Percentiles rank a stretch among this genome's conserved stretches.
Conservation (phyloP, 2,797 vertebrate species). For the Anguilla anguilla region DNA sequence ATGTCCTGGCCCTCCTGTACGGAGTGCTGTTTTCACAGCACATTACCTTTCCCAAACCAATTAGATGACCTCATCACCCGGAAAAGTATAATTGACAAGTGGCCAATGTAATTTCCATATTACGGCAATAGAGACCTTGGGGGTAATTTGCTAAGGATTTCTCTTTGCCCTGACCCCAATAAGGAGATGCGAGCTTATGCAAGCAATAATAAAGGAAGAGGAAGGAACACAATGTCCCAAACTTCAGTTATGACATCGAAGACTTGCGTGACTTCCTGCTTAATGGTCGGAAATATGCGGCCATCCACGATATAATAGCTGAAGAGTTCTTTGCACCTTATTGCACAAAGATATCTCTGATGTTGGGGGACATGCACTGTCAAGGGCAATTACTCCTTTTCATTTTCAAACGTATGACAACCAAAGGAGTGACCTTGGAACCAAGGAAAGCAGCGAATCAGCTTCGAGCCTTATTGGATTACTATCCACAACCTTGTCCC, state of each 20-base stretch:
- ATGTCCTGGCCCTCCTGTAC: slow-evolving; percentile 39
- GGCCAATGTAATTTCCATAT: slow-evolving; percentile 68
- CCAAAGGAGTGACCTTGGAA: slow-evolving; percentile 52
- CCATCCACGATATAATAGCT: background rate
- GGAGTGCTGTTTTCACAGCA: slow-evolving; percentile 48
- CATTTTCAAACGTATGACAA: slow-evolving; percentile 29
- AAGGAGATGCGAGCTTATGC: background rate
- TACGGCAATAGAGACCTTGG: slow-evolving; percentile 55
- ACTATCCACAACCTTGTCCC: slow-evolving; percentile 62
- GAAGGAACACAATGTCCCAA: background rate
- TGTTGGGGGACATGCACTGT: slow-evolving; percentile 22
- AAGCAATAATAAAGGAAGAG: background rate
- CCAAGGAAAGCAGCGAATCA: slow-evolving; percentile 64
- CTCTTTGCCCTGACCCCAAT: background rate
- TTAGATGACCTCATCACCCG: slow-evolving; percentile 56
- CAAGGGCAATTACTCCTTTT: slow-evolving; percentile 64
- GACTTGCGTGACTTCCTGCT: background rate
- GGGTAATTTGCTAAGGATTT: slow-evolving; percentile 39
- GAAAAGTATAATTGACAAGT: slow-evolving; percentile 59
- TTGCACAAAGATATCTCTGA: too few relatives aligned
- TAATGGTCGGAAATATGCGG: background rate
- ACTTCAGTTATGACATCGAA: background rate
- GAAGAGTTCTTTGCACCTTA: background rate
- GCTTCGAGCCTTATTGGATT: slow-evolving; percentile 64
- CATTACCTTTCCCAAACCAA: slow-evolving; percentile 63